These are phyloP conservation scores for Pteruthius melanotis DNA, from an alignment of 2,113 vertebrate genomes.

Conservation along the genomic window DNA sequence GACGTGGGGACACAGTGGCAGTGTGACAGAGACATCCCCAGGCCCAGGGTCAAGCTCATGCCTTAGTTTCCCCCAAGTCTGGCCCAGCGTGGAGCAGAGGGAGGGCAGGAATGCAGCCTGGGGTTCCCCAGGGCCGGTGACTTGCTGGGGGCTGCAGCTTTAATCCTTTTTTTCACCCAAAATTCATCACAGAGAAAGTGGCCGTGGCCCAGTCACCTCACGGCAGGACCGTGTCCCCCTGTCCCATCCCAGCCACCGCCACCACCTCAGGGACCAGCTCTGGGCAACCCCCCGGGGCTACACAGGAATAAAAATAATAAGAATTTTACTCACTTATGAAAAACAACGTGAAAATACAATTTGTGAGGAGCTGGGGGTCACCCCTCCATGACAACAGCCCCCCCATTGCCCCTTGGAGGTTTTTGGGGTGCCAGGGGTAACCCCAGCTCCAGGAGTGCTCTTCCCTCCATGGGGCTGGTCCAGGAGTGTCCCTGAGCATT, in stretches of 20 bases:
- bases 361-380: neutral
- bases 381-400: neutral
- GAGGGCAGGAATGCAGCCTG: neutral
- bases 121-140: rapidly evolving
- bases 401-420: neutral
- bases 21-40: neutral
- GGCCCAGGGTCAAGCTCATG: neutral
- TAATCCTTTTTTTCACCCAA: neutral
- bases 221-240: rapidly evolving
- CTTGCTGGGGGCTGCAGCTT: neutral
- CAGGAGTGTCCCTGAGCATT: neutral
- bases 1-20: rapidly evolving
- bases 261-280: neutral
- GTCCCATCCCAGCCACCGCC: neutral
- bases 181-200: neutral
- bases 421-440: neutral
- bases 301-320: neutral
- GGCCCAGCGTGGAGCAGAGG: neutral
- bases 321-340: conserved; percentile 30
- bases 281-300: neutral
- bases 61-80: neutral
- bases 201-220: neutral
- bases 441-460: neutral
- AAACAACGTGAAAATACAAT: neutral
- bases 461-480: neutral